phyloP scores from a whole-genome alignment of 2,113 vertebrate genomes.

The Geothlypis trichas region DNA sequence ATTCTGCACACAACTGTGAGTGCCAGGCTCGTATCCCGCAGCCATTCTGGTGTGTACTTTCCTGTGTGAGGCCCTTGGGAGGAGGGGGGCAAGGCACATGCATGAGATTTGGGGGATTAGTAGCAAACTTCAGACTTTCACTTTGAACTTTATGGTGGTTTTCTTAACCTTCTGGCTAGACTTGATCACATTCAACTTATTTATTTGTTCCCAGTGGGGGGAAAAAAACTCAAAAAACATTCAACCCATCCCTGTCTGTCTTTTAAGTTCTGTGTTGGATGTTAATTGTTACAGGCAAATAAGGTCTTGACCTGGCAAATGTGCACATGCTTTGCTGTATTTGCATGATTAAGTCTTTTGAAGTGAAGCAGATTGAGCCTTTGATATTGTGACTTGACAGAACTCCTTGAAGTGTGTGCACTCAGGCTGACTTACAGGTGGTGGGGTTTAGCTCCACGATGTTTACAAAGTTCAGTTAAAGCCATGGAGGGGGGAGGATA shows the following conservation, averaged over 20 bases:
- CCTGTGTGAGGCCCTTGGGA: background rate
- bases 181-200: background rate
- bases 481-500: background rate
- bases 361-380: slow-evolving; percentile 42
- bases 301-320: slow-evolving; percentile 45
- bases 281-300: slow-evolving; percentile 42
- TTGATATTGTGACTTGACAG: slow-evolving; percentile 51
- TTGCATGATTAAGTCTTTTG: slow-evolving; percentile 54
- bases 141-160: slow-evolving; percentile 40
- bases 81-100: background rate
- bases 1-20: background rate
- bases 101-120: slow-evolving; percentile 34
- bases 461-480: background rate
- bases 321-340: slow-evolving; percentile 23
- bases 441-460: background rate
- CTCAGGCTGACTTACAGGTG: slow-evolving; percentile 20
- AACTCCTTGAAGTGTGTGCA: slow-evolving; percentile 18
- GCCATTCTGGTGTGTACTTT: background rate
- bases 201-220: background rate
- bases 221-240: background rate
- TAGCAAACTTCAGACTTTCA: slow-evolving; percentile 11
- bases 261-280: background rate
- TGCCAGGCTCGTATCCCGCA: background rate
- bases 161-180: slow-evolving; percentile 33
- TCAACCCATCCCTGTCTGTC: background rate